Conservation (phyloP, 2,888 invertebrate genomes). For the Plebejus melissa region DNA sequence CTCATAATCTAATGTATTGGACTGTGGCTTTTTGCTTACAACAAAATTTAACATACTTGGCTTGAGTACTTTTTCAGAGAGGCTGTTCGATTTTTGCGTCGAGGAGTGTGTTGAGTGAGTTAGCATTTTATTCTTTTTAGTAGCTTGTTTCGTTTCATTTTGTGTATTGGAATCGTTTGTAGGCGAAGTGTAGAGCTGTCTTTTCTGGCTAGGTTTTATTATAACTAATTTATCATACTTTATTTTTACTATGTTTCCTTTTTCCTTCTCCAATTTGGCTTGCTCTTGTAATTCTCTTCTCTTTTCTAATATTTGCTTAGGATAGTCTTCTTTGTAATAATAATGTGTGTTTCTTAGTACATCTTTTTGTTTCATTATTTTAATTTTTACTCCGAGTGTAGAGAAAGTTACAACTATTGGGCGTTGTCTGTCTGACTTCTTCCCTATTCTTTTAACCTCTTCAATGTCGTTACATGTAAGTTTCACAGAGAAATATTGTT, state of each 20-base stretch:
- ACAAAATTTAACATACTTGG: conserved; percentile 23
- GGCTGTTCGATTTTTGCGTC: background rate
- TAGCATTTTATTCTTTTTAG: conserved; percentile 32
- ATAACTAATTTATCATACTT: conserved; percentile 37
- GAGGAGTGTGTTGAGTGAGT: background rate
- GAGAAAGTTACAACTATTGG: conserved; percentile 29
- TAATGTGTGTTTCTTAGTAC: conserved; percentile 32
- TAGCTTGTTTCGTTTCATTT: too few relatives aligned
- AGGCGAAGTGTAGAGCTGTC: too few relatives aligned
- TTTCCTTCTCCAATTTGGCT: background rate
- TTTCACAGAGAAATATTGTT: too few relatives aligned
- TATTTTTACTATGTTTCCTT: too few relatives aligned
- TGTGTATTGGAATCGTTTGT: too few relatives aligned
- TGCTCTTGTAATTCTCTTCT: conserved; percentile 36
- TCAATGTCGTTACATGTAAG: too few relatives aligned
- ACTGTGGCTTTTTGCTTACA: conserved; percentile 6
- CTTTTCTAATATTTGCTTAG: conserved; percentile 35
- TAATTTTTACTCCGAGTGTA: conserved; percentile 31
- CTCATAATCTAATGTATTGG: too few relatives aligned
- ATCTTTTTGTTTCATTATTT: conserved; percentile 9
- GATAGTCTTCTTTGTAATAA: conserved; percentile 37
- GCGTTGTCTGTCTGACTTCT: too few relatives aligned
- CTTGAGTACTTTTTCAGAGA: conserved; percentile 25
- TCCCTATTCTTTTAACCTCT: too few relatives aligned
- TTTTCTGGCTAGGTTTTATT: conserved; percentile 32